Conservation (phyloP, 2,797 vertebrate genomes). For the Sitta carolinensis region DNA sequence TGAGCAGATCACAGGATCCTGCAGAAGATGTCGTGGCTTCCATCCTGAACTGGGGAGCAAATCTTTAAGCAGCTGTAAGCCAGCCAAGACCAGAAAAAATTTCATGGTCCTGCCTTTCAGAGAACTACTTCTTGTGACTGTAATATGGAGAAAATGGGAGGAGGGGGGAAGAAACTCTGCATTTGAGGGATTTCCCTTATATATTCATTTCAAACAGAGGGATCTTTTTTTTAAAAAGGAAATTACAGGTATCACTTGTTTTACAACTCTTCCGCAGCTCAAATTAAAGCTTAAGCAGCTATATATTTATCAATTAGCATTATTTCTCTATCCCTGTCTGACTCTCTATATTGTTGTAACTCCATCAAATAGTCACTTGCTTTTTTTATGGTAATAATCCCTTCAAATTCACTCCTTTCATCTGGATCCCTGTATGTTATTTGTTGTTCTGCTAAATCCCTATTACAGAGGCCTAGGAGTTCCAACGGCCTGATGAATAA, state of each 20-base stretch:
- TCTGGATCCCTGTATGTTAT: constrained; percentile 74
- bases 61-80: neutral
- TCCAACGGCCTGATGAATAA: constrained; percentile 78
- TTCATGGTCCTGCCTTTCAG: neutral
- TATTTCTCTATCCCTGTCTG: constrained; percentile 70
- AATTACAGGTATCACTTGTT: constrained; percentile 67
- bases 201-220: constrained; percentile 7
- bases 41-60: neutral
- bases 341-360: constrained; percentile 72
- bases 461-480: constrained; percentile 74
- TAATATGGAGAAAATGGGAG: neutral
- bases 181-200: neutral
- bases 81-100: neutral
- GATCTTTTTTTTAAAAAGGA: constrained; percentile 25
- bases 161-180: neutral
- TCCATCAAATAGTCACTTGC: constrained; percentile 77
- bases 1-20: neutral
- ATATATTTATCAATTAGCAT: constrained; percentile 76
- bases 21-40: neutral
- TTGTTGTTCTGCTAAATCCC: constrained; percentile 79
- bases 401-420: constrained; percentile 77
- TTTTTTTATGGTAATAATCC: constrained; percentile 79
- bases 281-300: constrained; percentile 69
- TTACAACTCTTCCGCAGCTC: constrained; percentile 44
- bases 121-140: neutral